Evolutionary conservation across 2,888 invertebrate species (phyloP).

Genomic region (Pandemis cinnamomeana): DNA sequence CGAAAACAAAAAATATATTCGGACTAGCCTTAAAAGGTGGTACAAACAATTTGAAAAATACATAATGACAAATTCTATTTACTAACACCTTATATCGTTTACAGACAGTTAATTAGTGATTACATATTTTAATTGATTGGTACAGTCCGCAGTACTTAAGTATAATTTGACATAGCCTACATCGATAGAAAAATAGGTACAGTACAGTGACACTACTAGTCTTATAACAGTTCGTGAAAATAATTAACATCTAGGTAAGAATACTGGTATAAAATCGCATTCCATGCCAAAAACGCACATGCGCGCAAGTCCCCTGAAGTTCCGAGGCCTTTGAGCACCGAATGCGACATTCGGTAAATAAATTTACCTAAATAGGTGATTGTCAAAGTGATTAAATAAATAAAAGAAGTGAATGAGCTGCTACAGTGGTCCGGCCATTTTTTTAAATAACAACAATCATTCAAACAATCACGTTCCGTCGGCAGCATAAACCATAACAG

Average conservation of each 20-base stretch:
- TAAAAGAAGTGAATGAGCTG: too few species aligned
- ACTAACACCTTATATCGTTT: constrained; percentile 7
- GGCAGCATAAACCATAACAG: too few species aligned
- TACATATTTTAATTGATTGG: constrained; percentile 19
- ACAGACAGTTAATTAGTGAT: constrained; percentile 9
- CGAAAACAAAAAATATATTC: constrained; percentile 12
- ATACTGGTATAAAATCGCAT: neutral
- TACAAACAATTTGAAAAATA: constrained; percentile 10
- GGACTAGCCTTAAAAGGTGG: constrained; percentile 21
- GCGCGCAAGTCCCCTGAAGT: too few species aligned
- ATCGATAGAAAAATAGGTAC: constrained; percentile 59
- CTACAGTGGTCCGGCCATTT: too few species aligned
- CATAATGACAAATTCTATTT: constrained; percentile 5
- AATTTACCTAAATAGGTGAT: neutral
- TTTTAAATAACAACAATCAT: too few species aligned
- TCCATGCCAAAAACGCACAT: too few species aligned
- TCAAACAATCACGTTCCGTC: too few species aligned
- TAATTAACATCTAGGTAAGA: neutral
- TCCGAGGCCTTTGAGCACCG: too few species aligned
- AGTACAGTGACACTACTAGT: constrained; percentile 61
- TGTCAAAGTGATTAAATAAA: neutral
- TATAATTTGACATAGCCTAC: constrained; percentile 43
- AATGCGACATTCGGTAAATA: too few species aligned
- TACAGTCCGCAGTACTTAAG: constrained; percentile 12
- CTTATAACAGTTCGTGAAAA: neutral